Evolutionary conservation across 2,797 vertebrate species (phyloP), one percentile per base, ranked within the genome.

Genomic region (Karalla daura): DNA sequence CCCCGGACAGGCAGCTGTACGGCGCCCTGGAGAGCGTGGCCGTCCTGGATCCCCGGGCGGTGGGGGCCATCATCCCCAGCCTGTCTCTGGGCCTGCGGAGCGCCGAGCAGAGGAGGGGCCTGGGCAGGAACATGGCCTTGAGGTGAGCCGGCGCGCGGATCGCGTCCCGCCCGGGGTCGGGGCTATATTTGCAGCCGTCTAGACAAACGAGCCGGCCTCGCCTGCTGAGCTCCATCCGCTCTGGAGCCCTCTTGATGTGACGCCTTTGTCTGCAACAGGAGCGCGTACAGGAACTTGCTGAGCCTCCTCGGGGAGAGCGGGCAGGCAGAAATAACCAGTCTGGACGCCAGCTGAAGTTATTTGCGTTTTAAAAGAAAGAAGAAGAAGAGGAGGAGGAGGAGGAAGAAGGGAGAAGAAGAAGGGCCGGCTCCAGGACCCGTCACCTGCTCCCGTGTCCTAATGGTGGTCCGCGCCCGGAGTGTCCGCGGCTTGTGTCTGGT

Each of bases 261-360:
- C 41, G 52, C 14, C 39, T 72, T 17, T 37, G 12, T 81, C 63
- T 79, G 44, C 78, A 65, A 83, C 85, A 99, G 97, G 92, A 94
- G 93, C 65, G 91, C 95, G 13, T 99, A 98, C 80, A 94, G 88
- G 88, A 95, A 93, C 89, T 89, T 99, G 90, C 89, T 99, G 89
- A 90, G 88, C 81, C 89, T 92, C 73, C 94, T 99, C 7, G 88
- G 95, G 86, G 95, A 96, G 51, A 84, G 88, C 82, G 98, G 97
- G 76, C 94, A 94, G 88, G 93, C 90, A 23, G 97, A 98, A 89
- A 95, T 96, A 63, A 87, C 89, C 86, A 94, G 90, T 53, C 91
- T 99, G 88, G 95, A 97, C 88, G 88, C 85, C 13, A 94, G 96
- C 45, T 93, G 58, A 91, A 46, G n/a, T 46, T 54, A 32, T 43